These are phyloP conservation scores for Leptoclinus maculatus DNA, from an alignment of 2,797 vertebrate species.

Conservation along the genomic window DNA sequence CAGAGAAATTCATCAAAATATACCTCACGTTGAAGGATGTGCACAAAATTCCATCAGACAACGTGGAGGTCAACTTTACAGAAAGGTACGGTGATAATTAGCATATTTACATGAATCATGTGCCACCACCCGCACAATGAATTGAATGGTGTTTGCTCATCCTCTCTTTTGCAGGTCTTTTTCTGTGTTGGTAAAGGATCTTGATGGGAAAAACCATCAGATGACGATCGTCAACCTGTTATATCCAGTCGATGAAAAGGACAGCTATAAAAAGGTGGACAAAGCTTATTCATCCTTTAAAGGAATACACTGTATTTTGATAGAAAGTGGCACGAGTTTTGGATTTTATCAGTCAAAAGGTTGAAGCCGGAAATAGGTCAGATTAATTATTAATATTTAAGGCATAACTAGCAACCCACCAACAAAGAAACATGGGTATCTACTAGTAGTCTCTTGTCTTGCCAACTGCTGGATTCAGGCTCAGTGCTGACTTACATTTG, in stretches of 20 bases:
- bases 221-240: conserved; percentile 94
- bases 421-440: not conserved
- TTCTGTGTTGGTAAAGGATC: conserved; percentile 91
- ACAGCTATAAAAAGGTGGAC: conserved; percentile 92
- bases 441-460: not conserved
- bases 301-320: not conserved
- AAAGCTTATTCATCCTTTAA: not conserved
- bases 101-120: not conserved
- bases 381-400: not conserved
- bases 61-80: conserved; percentile 91
- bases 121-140: not conserved
- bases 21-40: conserved; percentile 93
- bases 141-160: not conserved
- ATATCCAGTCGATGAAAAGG: conserved; percentile 88
- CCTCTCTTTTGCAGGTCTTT: conserved; percentile 86
- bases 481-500: not conserved
- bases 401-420: not conserved
- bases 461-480: not conserved
- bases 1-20: conserved; percentile 97
- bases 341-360: not conserved
- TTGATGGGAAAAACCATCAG: conserved; percentile 95
- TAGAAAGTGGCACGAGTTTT: not conserved
- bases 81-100: conserved; percentile 85
- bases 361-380: not conserved
- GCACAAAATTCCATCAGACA: conserved; percentile 91